phyloP scores from a whole-genome alignment of 1,140 invertebrate genomes.

The Pogonognathellus flavescens region DNA sequence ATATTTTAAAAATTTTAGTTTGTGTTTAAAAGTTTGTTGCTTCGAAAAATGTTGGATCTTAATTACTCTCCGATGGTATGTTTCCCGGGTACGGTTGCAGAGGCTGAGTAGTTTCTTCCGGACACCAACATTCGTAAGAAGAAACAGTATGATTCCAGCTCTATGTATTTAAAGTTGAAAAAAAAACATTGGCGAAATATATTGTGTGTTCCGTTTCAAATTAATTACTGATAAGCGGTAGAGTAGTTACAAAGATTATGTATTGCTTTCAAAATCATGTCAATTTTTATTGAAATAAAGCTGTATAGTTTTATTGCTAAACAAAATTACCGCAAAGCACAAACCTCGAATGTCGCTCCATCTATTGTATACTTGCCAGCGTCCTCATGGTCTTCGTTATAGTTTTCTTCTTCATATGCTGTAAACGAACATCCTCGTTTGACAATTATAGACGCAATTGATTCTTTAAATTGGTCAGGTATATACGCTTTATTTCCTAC shows the following conservation, averaged over 20 bases:
- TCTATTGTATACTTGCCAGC: background rate
- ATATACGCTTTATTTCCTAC: background rate
- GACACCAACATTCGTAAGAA: background rate
- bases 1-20: background rate
- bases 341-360: background rate
- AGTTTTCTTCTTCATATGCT: constrained; percentile 53
- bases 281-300: too few species aligned
- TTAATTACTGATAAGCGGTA: too few species aligned
- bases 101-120: background rate
- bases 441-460: constrained; percentile 37
- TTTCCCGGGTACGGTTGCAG: background rate
- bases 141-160: background rate
- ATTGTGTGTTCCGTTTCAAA: too few species aligned
- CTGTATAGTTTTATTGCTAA: too few species aligned
- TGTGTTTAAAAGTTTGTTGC: background rate
- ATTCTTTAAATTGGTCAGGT: constrained; percentile 15
- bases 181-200: too few species aligned
- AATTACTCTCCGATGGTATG: background rate
- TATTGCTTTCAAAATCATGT: too few species aligned
- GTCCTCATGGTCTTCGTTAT: constrained; percentile 49
- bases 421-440: constrained; percentile 36
- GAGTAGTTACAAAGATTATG: too few species aligned
- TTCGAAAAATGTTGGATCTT: background rate
- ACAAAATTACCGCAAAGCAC: too few species aligned
- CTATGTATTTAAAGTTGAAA: too few species aligned